Conservation (phyloP, 2,113 vertebrate genomes). For the Butorides virescens region DNA sequence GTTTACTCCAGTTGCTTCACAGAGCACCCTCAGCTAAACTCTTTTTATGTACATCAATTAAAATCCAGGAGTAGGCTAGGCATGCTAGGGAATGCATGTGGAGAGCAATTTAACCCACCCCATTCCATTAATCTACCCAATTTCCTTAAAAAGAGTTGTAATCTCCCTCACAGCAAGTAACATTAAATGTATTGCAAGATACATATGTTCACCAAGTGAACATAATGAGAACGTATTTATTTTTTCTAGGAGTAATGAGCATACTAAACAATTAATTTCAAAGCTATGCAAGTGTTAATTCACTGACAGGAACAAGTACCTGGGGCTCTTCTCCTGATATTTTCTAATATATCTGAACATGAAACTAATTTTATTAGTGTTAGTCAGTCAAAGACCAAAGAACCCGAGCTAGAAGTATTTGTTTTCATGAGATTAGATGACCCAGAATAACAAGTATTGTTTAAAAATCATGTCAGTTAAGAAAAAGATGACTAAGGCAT, state of each 20-base stretch:
- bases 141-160: slow-evolving; percentile 41
- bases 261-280: slow-evolving; percentile 54
- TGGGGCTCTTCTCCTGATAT: neutral
- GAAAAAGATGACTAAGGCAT: neutral
- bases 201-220: slow-evolving; percentile 53
- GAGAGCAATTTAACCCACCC: slow-evolving; percentile 45
- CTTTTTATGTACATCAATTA: neutral
- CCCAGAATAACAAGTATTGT: neutral
- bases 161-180: slow-evolving; percentile 57
- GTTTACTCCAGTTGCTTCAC: neutral
- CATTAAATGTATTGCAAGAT: slow-evolving; percentile 17
- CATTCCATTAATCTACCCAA: slow-evolving; percentile 59
- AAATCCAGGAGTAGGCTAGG: neutral
- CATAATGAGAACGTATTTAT: slow-evolving; percentile 35
- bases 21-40: neutral
- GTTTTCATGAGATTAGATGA: neutral
- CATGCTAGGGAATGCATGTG: slow-evolving; percentile 5
- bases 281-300: slow-evolving; percentile 36
- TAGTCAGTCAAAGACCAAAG: neutral
- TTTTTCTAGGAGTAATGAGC: slow-evolving; percentile 55
- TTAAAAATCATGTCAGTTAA: neutral
- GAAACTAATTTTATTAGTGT: neutral
- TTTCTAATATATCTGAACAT: neutral
- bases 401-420: neutral
- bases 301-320: slow-evolving; percentile 25